Percentiles rank a stretch among this genome's conserved stretches.
Conservation (phyloP, 2,113 vertebrate species). For the Mastomys natalensis region DNA sequence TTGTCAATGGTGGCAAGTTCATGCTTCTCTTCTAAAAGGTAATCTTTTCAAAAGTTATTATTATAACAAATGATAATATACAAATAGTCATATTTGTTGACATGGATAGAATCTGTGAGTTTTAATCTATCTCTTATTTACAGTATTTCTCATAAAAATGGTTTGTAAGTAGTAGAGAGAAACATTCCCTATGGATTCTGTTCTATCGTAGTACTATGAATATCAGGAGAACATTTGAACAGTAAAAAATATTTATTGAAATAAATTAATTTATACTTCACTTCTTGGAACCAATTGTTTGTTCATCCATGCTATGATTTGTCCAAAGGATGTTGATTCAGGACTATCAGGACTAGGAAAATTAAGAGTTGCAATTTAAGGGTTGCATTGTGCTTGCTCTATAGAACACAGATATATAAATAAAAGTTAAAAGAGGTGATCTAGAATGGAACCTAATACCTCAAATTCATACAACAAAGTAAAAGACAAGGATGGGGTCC, state of each 20-base stretch:
- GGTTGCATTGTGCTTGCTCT: background rate
- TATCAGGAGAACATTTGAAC: background rate
- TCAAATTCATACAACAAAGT: background rate
- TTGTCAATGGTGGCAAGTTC: background rate
- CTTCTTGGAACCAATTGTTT: background rate
- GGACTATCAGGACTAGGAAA: background rate
- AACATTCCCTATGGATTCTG: background rate
- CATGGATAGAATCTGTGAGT: background rate
- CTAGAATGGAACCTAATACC: background rate
- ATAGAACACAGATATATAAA: background rate
- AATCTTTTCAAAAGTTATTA: background rate
- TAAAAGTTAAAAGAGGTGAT: background rate
- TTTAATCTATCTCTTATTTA: background rate
- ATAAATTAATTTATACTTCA: background rate
- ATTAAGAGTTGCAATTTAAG: background rate
- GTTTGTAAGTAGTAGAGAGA: background rate
- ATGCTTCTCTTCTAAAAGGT: background rate
- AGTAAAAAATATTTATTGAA: constrained; percentile 5
- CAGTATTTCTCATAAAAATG: background rate
- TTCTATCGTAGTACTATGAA: background rate
- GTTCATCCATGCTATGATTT: background rate
- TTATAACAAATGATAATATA: background rate
- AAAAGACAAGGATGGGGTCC: background rate
- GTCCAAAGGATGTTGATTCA: background rate
- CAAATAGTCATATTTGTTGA: background rate